phyloP scores from a whole-genome alignment of 2,113 vertebrate genomes.

The Gymnocephalus cernua region DNA sequence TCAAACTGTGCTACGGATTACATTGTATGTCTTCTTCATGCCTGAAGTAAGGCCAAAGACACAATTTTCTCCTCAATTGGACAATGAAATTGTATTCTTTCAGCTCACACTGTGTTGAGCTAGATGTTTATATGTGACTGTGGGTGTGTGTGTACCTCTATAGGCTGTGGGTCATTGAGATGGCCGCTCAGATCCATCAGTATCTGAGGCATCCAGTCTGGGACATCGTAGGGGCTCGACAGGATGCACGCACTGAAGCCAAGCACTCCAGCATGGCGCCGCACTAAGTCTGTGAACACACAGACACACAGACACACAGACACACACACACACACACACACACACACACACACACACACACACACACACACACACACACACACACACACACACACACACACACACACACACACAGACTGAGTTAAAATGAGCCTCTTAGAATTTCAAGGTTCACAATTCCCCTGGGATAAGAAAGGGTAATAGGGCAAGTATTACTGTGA shows the following conservation, averaged over 20 bases:
- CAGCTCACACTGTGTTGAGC: constrained; percentile 37
- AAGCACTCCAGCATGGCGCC: constrained; percentile 94
- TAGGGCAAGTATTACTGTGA: constrained; percentile 69
- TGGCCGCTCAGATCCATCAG: constrained; percentile 97
- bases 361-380: neutral
- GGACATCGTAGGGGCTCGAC: constrained; percentile 96
- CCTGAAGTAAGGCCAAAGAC: constrained; percentile 67
- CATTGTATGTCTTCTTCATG: constrained; percentile 71
- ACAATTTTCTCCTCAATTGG: constrained; percentile 81
- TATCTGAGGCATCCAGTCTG: constrained; percentile 98
- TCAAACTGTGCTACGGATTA: constrained; percentile 66
- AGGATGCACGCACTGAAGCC: constrained; percentile 95
- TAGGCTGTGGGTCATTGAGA: constrained; percentile 96
- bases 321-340: constrained; percentile 25
- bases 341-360: no score
- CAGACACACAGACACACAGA: constrained; percentile 16
- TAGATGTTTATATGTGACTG: constrained; percentile 73
- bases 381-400: neutral
- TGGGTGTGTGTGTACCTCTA: constrained; percentile 88
- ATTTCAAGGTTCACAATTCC: constrained; percentile 69
- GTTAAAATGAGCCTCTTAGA: constrained; percentile 50
- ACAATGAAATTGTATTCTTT: constrained; percentile 78
- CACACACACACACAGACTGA: neutral
- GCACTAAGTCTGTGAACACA: constrained; percentile 89
- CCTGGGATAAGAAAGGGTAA: constrained; percentile 65